These are phyloP conservation scores for Brachystomella parvula DNA, from an alignment of 1,140 invertebrate species.

Conservation along the genomic window DNA sequence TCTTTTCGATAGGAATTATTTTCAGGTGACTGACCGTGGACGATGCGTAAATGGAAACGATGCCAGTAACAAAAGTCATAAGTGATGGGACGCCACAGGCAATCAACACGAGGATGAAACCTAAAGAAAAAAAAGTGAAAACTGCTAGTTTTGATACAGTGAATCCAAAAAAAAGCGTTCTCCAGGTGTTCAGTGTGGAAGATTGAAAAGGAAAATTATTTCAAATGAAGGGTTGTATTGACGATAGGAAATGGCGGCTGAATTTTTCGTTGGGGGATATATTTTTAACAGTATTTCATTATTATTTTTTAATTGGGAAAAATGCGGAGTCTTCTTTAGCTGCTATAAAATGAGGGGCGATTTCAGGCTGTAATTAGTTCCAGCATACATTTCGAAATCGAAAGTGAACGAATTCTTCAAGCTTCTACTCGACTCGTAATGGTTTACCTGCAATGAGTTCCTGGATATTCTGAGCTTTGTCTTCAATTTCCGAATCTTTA, in stretches of 20 bases:
- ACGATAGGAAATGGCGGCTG: too few species aligned
- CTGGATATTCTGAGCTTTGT: background rate
- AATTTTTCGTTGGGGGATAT: too few species aligned
- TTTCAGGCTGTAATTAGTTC: too few species aligned
- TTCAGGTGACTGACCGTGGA: background rate
- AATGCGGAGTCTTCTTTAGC: too few species aligned
- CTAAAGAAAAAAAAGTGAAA: slow-evolving; percentile 1
- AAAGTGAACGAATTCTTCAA: too few species aligned
- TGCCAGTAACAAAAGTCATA: background rate
- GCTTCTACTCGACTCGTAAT: too few species aligned
- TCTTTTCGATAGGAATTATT: background rate
- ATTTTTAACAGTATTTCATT: too few species aligned
- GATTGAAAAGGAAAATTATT: background rate
- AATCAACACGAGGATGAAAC: background rate
- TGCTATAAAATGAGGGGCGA: too few species aligned
- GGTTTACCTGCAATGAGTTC: background rate
- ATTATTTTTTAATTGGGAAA: too few species aligned
- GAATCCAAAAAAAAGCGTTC: too few species aligned
- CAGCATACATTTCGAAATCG: too few species aligned
- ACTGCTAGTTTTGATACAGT: background rate
- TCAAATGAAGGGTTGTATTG: background rate
- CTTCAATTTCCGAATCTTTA: background rate
- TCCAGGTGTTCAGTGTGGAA: background rate
- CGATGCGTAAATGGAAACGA: background rate
- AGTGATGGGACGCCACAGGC: background rate